Evolutionary conservation across 1,140 invertebrate genomes (phyloP).

Genomic region (Drosophila ogumai): DNA sequence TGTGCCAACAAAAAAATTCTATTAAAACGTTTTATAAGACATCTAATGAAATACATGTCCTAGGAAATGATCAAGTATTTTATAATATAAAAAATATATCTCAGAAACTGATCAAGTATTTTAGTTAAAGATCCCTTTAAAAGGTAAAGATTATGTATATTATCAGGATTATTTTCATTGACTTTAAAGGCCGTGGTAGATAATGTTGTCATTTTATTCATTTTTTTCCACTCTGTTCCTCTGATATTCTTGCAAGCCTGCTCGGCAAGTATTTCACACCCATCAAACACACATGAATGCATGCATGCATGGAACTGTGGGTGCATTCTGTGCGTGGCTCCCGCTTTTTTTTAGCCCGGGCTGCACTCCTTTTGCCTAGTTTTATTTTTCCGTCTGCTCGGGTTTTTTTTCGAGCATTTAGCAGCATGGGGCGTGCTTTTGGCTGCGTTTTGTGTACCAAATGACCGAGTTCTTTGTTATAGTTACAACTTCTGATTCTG

Average conservation of each 20-base stretch:
- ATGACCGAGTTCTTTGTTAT: conserved; percentile 76
- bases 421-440: conserved; percentile 56
- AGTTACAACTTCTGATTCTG: conserved; percentile 43
- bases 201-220: not conserved
- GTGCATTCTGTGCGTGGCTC: conserved; percentile 24
- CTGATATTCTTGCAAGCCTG: conserved; percentile 29
- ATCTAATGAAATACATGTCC: no score
- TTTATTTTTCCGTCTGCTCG: conserved; percentile 36
- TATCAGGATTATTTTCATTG: not conserved
- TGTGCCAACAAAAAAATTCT: no score
- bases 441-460: conserved; percentile 68
- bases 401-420: conserved; percentile 58
- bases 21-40: no score
- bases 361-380: conserved; percentile 30
- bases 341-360: conserved; percentile 1
- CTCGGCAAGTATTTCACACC: conserved; percentile 22
- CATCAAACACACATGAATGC: conserved; percentile 30
- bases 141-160: not conserved
- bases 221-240: not conserved
- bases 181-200: no score
- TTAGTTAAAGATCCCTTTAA: no score
- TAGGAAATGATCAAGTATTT: no score
- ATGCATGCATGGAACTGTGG: conserved; percentile 14
- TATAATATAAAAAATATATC: no score
- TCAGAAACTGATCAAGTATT: not conserved